Evolutionary conservation across 2,888 invertebrate genomes (phyloP), one percentile per base, ranked within the genome.

Genomic region (Galeopsomyia nigrocyanea): DNA sequence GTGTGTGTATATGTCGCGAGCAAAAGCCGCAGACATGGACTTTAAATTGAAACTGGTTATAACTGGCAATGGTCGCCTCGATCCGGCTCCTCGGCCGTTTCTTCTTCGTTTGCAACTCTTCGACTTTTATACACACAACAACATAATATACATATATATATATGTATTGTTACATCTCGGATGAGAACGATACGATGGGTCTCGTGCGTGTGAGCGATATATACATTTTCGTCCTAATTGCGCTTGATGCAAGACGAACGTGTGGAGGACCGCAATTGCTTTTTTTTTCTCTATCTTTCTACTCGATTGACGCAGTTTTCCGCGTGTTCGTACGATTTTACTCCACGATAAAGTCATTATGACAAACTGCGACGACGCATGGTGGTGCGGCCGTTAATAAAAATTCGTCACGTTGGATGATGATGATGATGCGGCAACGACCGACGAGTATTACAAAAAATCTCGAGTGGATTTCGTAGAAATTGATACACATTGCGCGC

Each of bases 41-140:
- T 68, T 76, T 75, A 77, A 84, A 84, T 84, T 84, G 79, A 84
- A 84, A 84, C 84, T 83, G 84, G 84, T 83, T 84, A 77, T 68
- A 83, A 78, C 84, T 80, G 80, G 77, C 75, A 68, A 61, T 46
- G 71, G 76, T 79, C 80, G 79, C 82, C 79, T 80, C 75, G 71
- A 80, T 80, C 83, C 73, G 77, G 77, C 68, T 47, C 3, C 21
- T 7, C n/a, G 13, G 39, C 13, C 5, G 5, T 39, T 13, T 39
- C 39, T 13, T 39, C 39, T 39, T 39, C 39, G 39, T 39, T 39
- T 39, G 39, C 39, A 7, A 39, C 13, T 39, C 39, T 39, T 39
- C 39, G 39, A 10, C 39, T 39, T 39, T 39, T 39, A 7, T 39
- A 39, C 39, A 39, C 39, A 39, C 7, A 7, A 39, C 10, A 39